Percentiles rank a stretch among this genome's conserved stretches.
phyloP scores from a whole-genome alignment of 2,113 vertebrate genomes.

The Pipra filicauda region DNA sequence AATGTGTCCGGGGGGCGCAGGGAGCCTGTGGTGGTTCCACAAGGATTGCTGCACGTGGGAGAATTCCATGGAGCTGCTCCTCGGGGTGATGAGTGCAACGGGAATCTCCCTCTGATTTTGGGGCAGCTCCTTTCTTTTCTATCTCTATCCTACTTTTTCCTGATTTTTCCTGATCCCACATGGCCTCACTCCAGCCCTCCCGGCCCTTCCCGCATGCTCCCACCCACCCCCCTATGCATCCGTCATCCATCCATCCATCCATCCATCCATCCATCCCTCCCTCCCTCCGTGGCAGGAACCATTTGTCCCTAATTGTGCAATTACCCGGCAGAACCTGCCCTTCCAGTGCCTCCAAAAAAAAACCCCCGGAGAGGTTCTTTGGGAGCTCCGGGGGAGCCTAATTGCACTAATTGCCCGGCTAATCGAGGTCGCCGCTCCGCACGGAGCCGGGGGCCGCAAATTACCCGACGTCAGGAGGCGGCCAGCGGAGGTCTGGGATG shows the following conservation, averaged over 20 bases:
- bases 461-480: not conserved
- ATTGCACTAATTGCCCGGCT: slow-evolving; percentile 1
- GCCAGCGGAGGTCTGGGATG: not conserved
- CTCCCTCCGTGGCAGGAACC: not conserved
- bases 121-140: not conserved
- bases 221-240: not conserved
- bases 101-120: not conserved
- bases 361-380: not conserved
- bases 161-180: not conserved
- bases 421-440: not conserved
- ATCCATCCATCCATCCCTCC: not conserved
- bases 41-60: not conserved
- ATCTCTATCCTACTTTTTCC: not conserved
- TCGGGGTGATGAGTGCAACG: rapidly evolving
- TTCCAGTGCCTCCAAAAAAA: not conserved
- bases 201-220: not conserved
- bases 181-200: not conserved
- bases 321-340: slow-evolving; percentile 9
- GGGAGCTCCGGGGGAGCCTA: not conserved
- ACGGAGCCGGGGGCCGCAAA: not conserved
- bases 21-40: rapidly evolving
- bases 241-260: too few species aligned
- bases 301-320: not conserved
- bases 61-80: not conserved
- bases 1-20: rapidly evolving